Conservation (phyloP, 2,888 invertebrate species). For the Pseudolycoriella hygida region DNA sequence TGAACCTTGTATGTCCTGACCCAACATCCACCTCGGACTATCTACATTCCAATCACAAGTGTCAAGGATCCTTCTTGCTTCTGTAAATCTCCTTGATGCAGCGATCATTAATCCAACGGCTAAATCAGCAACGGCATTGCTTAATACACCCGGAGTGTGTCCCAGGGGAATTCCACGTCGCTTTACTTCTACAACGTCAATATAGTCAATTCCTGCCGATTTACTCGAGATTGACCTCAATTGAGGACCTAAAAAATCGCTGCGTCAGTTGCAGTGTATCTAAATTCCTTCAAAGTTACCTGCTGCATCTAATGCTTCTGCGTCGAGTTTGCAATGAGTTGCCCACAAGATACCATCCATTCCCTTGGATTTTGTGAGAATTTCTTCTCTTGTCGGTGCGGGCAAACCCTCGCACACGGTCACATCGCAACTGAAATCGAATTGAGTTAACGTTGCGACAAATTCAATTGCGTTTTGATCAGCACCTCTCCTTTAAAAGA, state of each 20-base stretch:
- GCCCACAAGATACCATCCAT: constrained; percentile 25
- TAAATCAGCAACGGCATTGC: constrained; percentile 65
- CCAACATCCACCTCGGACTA: constrained; percentile 59
- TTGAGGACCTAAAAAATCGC: constrained; percentile 33
- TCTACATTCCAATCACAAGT: constrained; percentile 40
- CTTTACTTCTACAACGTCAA: constrained; percentile 55
- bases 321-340: constrained; percentile 19
- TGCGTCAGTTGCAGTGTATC: background rate
- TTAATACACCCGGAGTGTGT: constrained; percentile 58
- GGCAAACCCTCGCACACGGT: constrained; percentile 19
- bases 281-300: constrained; percentile 9
- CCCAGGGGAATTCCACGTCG: constrained; percentile 57
- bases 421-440: constrained; percentile 17
- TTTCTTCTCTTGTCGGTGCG: constrained; percentile 17
- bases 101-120: constrained; percentile 59
- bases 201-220: constrained; percentile 75
- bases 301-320: constrained; percentile 22
- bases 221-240: constrained; percentile 63
- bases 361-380: constrained; percentile 22
- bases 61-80: constrained; percentile 48
- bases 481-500: constrained; percentile 44
- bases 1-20: constrained; percentile 56
- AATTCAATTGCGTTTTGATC: constrained; percentile 23
- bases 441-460: too few species aligned
- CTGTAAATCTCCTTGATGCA: constrained; percentile 58